Conservation (phyloP, 2,888 invertebrate species). For the Drosophila kanekoi region DNA sequence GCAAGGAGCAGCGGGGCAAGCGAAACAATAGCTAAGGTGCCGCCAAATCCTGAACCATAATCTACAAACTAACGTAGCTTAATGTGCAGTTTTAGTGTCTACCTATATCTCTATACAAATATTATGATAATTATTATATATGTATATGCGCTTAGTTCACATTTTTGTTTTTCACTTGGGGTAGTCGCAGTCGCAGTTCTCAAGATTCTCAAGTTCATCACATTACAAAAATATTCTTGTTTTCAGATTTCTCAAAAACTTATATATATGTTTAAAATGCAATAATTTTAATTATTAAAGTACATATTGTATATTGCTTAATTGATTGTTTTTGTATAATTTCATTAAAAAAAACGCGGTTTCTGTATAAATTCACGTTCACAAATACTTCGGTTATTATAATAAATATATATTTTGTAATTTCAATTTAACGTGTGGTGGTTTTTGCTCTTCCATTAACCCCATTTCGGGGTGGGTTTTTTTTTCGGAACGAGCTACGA, state of each 20-base stretch:
- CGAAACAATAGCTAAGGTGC: constrained; percentile 83
- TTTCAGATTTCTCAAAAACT: constrained; percentile 10
- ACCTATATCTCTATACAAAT: constrained; percentile 48
- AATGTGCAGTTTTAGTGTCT: constrained; percentile 76
- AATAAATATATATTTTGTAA: constrained; percentile 31
- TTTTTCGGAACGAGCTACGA: constrained; percentile 4
- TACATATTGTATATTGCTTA: constrained; percentile 35
- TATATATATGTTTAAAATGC: constrained; percentile 20
- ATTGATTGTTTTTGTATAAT: constrained; percentile 31
- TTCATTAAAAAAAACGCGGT: constrained; percentile 12
- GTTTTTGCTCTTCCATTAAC: neutral
- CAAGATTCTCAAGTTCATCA: constrained; percentile 16
- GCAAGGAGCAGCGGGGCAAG: constrained; percentile 89
- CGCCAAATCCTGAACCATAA: constrained; percentile 17
- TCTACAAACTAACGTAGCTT: constrained; percentile 56
- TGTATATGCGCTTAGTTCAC: constrained; percentile 21
- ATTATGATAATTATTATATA: constrained; percentile 31
- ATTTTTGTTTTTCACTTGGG: neutral
- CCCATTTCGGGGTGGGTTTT: neutral
- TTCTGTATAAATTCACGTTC: constrained; percentile 42
- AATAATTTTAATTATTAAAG: constrained; percentile 34
- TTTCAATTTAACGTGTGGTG: constrained; percentile 9
- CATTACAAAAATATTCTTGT: neutral
- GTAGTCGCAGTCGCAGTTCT: constrained; percentile 24
- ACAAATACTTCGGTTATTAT: constrained; percentile 36